Conservation (phyloP, 2,888 invertebrate species). For the Acanthacorydalis orientalis region DNA sequence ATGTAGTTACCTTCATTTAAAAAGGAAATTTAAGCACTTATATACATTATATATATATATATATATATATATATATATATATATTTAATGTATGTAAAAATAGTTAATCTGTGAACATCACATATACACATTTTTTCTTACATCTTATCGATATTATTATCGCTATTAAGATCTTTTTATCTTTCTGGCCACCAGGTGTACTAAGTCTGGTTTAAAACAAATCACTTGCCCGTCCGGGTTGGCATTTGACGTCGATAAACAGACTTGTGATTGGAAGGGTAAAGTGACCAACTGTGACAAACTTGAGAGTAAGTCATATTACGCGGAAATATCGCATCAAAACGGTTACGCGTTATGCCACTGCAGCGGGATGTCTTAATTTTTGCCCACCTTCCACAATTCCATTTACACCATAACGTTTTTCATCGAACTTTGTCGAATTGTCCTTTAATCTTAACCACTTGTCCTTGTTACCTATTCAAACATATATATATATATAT, state of each 20-base stretch:
- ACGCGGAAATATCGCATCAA: constrained; percentile 10
- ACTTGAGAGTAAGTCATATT: constrained; percentile 81
- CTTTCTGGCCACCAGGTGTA: constrained; percentile 55
- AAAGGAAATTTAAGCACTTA: too few relatives aligned
- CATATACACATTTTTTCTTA: background rate
- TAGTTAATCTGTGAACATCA: too few relatives aligned
- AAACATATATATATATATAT: too few relatives aligned
- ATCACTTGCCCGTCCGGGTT: constrained; percentile 93
- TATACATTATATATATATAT: too few relatives aligned
- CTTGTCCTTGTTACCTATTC: too few relatives aligned
- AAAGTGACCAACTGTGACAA: constrained; percentile 93
- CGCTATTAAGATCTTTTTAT: constrained; percentile 20
- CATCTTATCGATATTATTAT: constrained; percentile 24
- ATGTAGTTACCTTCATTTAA: too few relatives aligned
- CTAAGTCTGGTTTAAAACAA: constrained; percentile 89
- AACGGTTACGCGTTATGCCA: constrained; percentile 1
- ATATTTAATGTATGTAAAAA: too few relatives aligned
- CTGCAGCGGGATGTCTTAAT: background rate
- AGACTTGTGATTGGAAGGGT: constrained; percentile 97
- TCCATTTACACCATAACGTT: background rate
- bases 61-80: too few relatives aligned
- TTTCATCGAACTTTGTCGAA: background rate
- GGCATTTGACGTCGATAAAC: constrained; percentile 95
- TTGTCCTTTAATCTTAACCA: too few relatives aligned
- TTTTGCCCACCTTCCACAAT: background rate